phyloP scores from a whole-genome alignment of 2,888 invertebrate species.

The Drosophila bunnanda region DNA sequence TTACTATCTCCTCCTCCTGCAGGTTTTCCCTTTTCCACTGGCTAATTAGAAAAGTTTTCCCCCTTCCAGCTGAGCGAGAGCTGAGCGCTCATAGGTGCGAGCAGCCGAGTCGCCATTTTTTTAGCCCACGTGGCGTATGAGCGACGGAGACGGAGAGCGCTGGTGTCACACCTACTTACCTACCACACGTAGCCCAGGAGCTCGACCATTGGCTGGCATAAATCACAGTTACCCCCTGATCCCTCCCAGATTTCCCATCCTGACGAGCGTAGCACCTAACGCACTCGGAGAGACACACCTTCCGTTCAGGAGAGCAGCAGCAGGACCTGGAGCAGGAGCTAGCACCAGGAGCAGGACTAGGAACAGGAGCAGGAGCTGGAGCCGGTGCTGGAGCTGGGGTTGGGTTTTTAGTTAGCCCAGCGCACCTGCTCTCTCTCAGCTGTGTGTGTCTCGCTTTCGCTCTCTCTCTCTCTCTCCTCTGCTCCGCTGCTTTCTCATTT shows the following conservation, averaged over 20 bases:
- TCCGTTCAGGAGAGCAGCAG: slow-evolving; percentile 27
- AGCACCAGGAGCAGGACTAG: slow-evolving; percentile 11
- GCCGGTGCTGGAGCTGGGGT: slow-evolving; percentile 12
- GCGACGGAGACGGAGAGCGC: slow-evolving; percentile 39
- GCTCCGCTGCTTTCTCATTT: slow-evolving; percentile 33
- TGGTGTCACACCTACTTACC: slow-evolving; percentile 82
- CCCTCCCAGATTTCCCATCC: slow-evolving; percentile 27
- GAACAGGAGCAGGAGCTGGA: slow-evolving; percentile 1
- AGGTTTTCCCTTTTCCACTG: slow-evolving; percentile 34
- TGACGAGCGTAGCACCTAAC: slow-evolving; percentile 40
- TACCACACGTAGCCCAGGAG: slow-evolving; percentile 63
- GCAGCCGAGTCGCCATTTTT: slow-evolving; percentile 70
- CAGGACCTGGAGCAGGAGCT: slow-evolving; percentile 13
- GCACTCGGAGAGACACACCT: slow-evolving; percentile 49
- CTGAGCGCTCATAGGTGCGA: slow-evolving; percentile 70
- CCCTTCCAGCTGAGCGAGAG: slow-evolving; percentile 30
- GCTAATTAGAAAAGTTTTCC: slow-evolving; percentile 83
- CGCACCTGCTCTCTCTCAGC: slow-evolving; percentile 41
- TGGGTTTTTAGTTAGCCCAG: slow-evolving; percentile 28
- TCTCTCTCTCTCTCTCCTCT: slow-evolving; percentile 4
- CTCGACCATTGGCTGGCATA: slow-evolving; percentile 85
- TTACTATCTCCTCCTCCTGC: slow-evolving; percentile 2
- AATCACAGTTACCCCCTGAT: slow-evolving; percentile 77
- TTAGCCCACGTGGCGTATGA: slow-evolving; percentile 64
- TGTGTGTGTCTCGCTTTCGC: slow-evolving; percentile 22